phyloP scores from a whole-genome alignment of 2,888 invertebrate genomes.

The Cenopis cana region DNA sequence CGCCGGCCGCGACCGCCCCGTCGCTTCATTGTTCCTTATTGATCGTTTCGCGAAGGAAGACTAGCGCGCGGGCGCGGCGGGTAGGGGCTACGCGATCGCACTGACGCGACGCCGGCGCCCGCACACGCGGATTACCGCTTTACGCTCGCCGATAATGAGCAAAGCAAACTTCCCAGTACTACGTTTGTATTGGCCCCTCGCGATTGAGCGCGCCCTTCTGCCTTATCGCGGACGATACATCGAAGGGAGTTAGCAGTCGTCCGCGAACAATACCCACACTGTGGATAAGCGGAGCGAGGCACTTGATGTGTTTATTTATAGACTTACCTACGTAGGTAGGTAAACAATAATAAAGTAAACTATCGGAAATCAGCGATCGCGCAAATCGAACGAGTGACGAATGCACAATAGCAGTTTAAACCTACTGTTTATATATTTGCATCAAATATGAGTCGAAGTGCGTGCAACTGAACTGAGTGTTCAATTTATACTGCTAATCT shows the following conservation, averaged over 20 bases:
- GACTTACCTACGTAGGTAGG: slow-evolving; percentile 20
- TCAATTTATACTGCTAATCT: slow-evolving; percentile 2
- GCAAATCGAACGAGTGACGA: slow-evolving; percentile 25
- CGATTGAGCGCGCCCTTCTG: slow-evolving; percentile 63
- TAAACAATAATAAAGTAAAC: slow-evolving; percentile 39
- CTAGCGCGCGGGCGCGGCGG: slow-evolving; percentile 52
- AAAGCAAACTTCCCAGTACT: slow-evolving; percentile 69
- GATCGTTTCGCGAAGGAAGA: slow-evolving; percentile 54
- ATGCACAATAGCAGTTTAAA: slow-evolving; percentile 29
- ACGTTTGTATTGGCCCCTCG: slow-evolving; percentile 61
- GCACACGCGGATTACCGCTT: slow-evolving; percentile 68
- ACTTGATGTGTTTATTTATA: slow-evolving; percentile 38
- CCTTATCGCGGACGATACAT: slow-evolving; percentile 64
- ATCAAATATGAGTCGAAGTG: slow-evolving; percentile 33
- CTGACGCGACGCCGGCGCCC: slow-evolving; percentile 57
- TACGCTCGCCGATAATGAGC: slow-evolving; percentile 69
- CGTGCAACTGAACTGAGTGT: background rate
- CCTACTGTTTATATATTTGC: slow-evolving; percentile 27
- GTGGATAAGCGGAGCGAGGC: slow-evolving; percentile 26
- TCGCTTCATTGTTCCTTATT: slow-evolving; percentile 68
- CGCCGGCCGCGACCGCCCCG: slow-evolving; percentile 54
- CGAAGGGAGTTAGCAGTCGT: slow-evolving; percentile 22
- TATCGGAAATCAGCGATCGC: slow-evolving; percentile 20
- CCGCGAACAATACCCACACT: slow-evolving; percentile 23
- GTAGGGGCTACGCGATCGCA: slow-evolving; percentile 55